Evolutionary conservation across 2,797 vertebrate species (phyloP), one percentile per base, ranked within the genome.

Genomic region (Menidia menidia): DNA sequence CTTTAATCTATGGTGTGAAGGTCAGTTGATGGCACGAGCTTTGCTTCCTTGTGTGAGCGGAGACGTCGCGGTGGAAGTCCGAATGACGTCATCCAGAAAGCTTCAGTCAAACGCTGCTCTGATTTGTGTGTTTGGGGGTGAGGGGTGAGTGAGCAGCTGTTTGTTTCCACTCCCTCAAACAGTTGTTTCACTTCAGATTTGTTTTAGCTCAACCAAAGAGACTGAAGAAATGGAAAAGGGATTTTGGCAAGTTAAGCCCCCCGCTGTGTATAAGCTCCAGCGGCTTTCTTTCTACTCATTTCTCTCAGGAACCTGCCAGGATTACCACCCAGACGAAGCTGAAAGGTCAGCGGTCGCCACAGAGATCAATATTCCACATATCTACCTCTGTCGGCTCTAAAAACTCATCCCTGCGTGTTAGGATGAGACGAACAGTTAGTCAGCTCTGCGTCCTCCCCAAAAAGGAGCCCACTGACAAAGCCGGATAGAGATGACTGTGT

Each of bases 311-410:
- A 61, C 50, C 44, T 43, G 10, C 60, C 11, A 67, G 78, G 75
- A 88, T 89, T 84, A 81, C 60, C 50, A 42, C 75, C 51, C 42
- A 65, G 19, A 73, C 48, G 57, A 54, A 73, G 60, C 71, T 57
- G 33, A 87, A 88, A 91, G 86, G 86, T 88, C 82, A 81, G 33
- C 19, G 56, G 56, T 62, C 71, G 54, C 83, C 39, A 44, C 68
- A 12, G 84, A 78, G 73, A 81, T 54, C 53, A 43, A 45, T 60
- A 77, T 61, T 64, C 75, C 61, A 59, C 63, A 48, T 52, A 50
- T 62, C 54, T 41, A 43, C 42, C n/a, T 53, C 47, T 51, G 63
- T 57, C 30, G 25, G 57, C 60, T 79, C 55, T 63, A 19, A 78
- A 79, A 73, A 68, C 71, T 60, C 19, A 25, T 1, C 41, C 56